Base-by-base conservation (phyloP, 2,113 vertebrate species). In the Loxodonta africana region DNA sequence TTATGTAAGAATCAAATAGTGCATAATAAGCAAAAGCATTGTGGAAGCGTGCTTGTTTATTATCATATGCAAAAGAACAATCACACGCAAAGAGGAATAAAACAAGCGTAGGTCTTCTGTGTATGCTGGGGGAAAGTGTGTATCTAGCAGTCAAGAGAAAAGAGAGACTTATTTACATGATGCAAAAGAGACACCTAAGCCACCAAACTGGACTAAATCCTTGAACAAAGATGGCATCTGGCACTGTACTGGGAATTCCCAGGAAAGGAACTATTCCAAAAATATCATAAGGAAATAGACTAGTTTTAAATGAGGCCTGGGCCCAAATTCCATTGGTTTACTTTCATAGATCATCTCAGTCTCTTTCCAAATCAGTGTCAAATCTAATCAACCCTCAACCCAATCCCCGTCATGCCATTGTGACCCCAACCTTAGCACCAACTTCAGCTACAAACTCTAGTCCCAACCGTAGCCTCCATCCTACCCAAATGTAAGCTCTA, bases 301-400 rank as follows among this genome's bases (percentile, higher is more conserved):
- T 1, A 2, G 8, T 28, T 37, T 23, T 20, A 17, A 20, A 80
- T 71, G 2, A 65, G 8, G 7, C 1, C 5, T 1, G 9, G 8
- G 6, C 25, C 8, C 2, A 0, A 33, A 18, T 12, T 5, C 1
- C 1, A 2, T 2, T 20, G 1, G 4, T 5, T 15, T 0, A 5
- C 46, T 44, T 28, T 4, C 10, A 15, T 0, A 12, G 8, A 18
- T 18, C 6, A 1, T 12, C 6, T 28, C 20, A 5, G 23, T 17
- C 21, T 1, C 6, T 65, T 44, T 18, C 6, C 33, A 44, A 6
- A 15, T 7, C 25, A 7, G 18, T 14, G 0, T 37, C 46, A 48
- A 60, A 46, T 63, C 14, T 18, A 28, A 12, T 15, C 20, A 37
- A 26, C 12, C 5, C 14, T 44, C 0, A n/a, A 25, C 1, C 44